These are phyloP conservation scores for Cerastis rubricosa DNA, from an alignment of 2,888 invertebrate genomes.

Conservation along the genomic window DNA sequence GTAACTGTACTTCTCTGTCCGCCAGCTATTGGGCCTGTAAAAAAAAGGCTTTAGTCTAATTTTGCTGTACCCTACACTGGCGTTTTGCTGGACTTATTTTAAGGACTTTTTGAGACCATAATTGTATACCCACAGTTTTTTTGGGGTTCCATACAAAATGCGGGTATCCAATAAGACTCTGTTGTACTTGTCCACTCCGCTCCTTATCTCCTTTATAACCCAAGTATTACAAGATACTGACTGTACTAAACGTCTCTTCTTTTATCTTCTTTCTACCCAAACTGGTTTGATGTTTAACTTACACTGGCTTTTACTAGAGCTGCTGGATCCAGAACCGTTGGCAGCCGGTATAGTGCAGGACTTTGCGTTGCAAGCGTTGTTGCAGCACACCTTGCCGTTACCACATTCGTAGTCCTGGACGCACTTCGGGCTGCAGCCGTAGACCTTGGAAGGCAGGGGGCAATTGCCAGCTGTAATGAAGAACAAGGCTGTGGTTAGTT, in stretches of 20 bases:
- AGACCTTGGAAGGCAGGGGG: conserved; percentile 92
- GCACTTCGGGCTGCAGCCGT: conserved; percentile 93
- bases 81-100: too few species aligned
- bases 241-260: neutral
- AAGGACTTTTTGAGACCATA: neutral
- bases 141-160: neutral
- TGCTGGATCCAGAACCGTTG: conserved; percentile 70
- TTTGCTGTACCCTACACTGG: too few species aligned
- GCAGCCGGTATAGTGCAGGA: conserved; percentile 91
- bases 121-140: neutral
- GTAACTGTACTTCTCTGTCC: too few species aligned
- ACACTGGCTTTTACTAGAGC: conserved; percentile 80
- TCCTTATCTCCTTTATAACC: neutral
- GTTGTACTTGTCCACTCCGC: neutral
- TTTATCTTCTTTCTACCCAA: neutral
- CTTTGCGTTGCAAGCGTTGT: conserved; percentile 93
- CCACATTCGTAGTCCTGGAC: conserved; percentile 92
- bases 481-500: neutral
- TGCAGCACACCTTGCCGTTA: conserved; percentile 92
- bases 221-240: neutral
- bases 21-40: too few species aligned
- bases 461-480: conserved; percentile 86
- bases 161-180: neutral
- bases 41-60: too few species aligned
- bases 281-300: conserved; percentile 57